Percentiles rank a stretch among this genome's conserved stretches.
These are phyloP conservation scores for Menidia menidia DNA, from an alignment of 2,797 vertebrate genomes.

Conservation along the genomic window DNA sequence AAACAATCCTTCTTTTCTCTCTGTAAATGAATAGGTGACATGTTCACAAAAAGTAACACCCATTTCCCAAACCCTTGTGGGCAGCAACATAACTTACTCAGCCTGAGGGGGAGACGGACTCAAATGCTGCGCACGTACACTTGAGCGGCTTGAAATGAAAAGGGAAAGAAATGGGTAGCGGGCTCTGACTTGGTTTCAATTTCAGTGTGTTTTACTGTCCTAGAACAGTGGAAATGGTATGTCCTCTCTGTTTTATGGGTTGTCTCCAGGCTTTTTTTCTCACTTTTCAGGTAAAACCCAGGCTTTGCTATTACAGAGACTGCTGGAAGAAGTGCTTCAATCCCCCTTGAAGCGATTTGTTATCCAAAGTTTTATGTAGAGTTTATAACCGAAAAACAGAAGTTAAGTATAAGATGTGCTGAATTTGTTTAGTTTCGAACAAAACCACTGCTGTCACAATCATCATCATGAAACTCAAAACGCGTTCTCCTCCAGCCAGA, in stretches of 20 bases:
- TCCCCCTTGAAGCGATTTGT: background rate
- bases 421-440: background rate
- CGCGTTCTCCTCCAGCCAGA: slow-evolving; percentile 1
- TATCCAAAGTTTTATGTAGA: too few species aligned
- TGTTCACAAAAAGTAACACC: background rate
- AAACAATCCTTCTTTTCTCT: too few species aligned
- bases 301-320: background rate
- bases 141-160: background rate
- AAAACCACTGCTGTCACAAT: background rate
- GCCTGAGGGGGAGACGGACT: background rate
- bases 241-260: background rate
- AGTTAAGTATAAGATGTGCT: background rate
- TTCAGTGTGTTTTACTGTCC: slow-evolving; percentile 13
- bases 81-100: background rate
- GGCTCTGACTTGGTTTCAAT: slow-evolving; percentile 1
- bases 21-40: background rate
- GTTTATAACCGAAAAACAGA: background rate
- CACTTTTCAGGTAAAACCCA: background rate
- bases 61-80: background rate
- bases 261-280: background rate
- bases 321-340: background rate
- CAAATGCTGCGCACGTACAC: background rate
- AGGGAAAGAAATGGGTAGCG: background rate
- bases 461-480: background rate
- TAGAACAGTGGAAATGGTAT: background rate